Percentiles rank a stretch among this genome's conserved stretches.
Evolutionary conservation across 2,113 vertebrate species (phyloP).

Genomic region (Corydoras sp.): DNA sequence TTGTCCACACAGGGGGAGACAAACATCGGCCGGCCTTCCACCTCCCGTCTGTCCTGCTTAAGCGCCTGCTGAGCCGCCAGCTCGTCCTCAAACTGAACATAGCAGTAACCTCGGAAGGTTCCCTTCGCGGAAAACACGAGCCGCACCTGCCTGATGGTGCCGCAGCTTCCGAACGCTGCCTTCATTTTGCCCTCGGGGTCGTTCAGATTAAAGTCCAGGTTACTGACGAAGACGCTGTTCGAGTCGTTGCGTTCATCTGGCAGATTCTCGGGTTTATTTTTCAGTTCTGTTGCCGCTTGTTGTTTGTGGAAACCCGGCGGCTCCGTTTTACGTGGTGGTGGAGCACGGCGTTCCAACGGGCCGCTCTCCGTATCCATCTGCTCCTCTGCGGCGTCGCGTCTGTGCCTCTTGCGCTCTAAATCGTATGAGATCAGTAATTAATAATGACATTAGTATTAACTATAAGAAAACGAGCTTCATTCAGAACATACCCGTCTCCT

Average conservation of each 20-base stretch:
- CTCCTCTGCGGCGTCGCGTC: slow-evolving; percentile 56
- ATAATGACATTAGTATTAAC: too few species aligned
- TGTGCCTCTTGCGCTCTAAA: slow-evolving; percentile 71
- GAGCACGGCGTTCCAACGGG: slow-evolving; percentile 56
- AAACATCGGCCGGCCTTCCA: slow-evolving; percentile 91
- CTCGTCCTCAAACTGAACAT: slow-evolving; percentile 80
- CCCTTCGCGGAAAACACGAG: slow-evolving; percentile 77
- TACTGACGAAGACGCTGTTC: slow-evolving; percentile 88
- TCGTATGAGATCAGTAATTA: not conserved
- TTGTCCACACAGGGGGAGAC: slow-evolving; percentile 95
- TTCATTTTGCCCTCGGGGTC: slow-evolving; percentile 76
- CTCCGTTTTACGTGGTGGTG: slow-evolving; percentile 45
- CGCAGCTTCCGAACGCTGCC: slow-evolving; percentile 76
- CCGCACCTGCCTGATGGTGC: slow-evolving; percentile 75
- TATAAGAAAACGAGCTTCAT: too few species aligned
- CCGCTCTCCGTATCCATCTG: slow-evolving; percentile 67
- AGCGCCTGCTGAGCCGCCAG: slow-evolving; percentile 73
- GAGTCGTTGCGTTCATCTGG: slow-evolving; percentile 77
- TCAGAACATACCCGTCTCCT: slow-evolving; percentile 66
- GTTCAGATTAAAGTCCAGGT: slow-evolving; percentile 79
- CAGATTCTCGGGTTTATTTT: slow-evolving; percentile 55
- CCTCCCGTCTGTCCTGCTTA: slow-evolving; percentile 72
- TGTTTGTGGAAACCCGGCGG: slow-evolving; percentile 54
- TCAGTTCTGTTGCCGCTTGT: slow-evolving; percentile 34
- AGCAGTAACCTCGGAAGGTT: slow-evolving; percentile 85